Evolutionary conservation across 2,113 vertebrate species (phyloP), one percentile per base, ranked within the genome.

Genomic region (Gopherus flavomarginatus): DNA sequence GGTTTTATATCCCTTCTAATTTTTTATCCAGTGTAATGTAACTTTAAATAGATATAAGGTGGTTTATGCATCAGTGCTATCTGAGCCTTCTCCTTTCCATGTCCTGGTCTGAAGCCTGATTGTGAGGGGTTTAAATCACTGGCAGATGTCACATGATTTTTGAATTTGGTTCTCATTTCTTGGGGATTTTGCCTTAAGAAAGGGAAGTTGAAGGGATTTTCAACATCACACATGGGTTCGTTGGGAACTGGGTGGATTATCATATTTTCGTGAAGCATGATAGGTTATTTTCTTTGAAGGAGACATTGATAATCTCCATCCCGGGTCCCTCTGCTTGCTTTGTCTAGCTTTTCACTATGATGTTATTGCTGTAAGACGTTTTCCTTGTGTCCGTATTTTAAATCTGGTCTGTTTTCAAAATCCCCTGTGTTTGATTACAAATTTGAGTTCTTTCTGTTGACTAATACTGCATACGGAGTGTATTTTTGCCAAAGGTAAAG

Each of bases 201-300:
- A 72, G 16, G 29, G 65, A 78, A 78, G 17, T 59, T 12, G 38
- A 29, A 22, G 8, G 44, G 31, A 57, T 27, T 85, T 52, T 42
- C 49, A 93, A 85, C 90, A 83, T 80, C 42, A 85, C 85, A n/a
- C 24, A 38, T 1, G n/a, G 29, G 92, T 59, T 90, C 10, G 75
- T 89, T 27, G 22, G 62, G 31, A 26, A 44, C 13, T 13, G 75
- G 24, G 24, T 56, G 10, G 89, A 85, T 87, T 88, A 35, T 75
- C 24, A 12, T 3, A 1, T 31, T 92, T 52, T 82, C 85, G 50
- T 27, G 65, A 83, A 27, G 57, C 12, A 82, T 29, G 26, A 80
- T 53, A 29, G 50, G 83, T 94, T 86, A 21, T 6, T 94, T 91
- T 84, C 91, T 62, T 50, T 79, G 85, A 90, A 94, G 50, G n/a